Evolutionary conservation across 2,113 vertebrate species (phyloP).

Genomic region (Polypterus bichir): DNA sequence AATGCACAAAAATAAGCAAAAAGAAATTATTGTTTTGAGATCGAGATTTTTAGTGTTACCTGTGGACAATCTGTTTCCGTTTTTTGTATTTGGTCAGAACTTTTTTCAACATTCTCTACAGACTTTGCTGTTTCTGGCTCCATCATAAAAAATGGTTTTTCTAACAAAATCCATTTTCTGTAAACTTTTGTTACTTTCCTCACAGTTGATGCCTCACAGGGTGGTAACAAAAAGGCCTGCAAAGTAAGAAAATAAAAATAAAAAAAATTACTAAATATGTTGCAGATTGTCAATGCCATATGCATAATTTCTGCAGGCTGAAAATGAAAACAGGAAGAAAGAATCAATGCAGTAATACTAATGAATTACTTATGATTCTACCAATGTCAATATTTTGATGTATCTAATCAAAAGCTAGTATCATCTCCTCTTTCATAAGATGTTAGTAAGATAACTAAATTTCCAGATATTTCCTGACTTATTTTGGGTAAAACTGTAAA

Average conservation of each 20-base stretch:
- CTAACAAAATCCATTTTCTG: conserved; percentile 85
- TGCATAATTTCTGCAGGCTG: too few relatives aligned
- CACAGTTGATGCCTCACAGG: conserved; percentile 76
- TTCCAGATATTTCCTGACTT: too few relatives aligned
- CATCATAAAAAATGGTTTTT: conserved; percentile 84
- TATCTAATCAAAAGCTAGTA: too few relatives aligned
- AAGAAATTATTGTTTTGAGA: neutral
- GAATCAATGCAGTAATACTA: too few relatives aligned
- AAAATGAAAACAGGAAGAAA: too few relatives aligned
- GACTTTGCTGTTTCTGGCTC: conserved; percentile 66
- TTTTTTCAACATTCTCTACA: conserved; percentile 45
- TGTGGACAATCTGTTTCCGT: conserved; percentile 56
- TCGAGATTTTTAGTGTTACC: conserved; percentile 26
- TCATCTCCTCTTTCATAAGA: too few relatives aligned
- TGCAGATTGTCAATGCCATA: too few relatives aligned
- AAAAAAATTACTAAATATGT: too few relatives aligned
- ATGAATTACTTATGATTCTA: too few relatives aligned
- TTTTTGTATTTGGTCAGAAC: conserved; percentile 31
- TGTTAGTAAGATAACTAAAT: too few relatives aligned
- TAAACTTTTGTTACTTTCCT: conserved; percentile 92
- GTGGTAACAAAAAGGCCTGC: conserved; percentile 87
- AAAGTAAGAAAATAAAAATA: neutral
- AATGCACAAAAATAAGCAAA: fast-evolving
- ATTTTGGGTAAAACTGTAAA: too few relatives aligned
- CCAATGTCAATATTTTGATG: too few relatives aligned